phyloP scores from a whole-genome alignment of 2,797 vertebrate species.

The Poecilia velifera region DNA sequence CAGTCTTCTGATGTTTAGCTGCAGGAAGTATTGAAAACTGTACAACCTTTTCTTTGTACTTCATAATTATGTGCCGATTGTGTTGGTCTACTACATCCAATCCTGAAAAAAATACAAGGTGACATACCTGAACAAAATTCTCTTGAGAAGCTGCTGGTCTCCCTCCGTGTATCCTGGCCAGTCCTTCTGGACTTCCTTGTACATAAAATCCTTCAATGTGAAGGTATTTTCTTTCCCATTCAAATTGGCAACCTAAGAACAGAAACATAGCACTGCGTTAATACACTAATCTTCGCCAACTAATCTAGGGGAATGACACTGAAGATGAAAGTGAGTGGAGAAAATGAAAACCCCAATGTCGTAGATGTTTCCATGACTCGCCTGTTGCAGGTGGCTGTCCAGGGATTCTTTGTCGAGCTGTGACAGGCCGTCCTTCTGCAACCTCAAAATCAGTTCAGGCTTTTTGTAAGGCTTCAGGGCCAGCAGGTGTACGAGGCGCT shows the following conservation, averaged over 20 bases:
- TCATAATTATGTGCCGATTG: neutral
- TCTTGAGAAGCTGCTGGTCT: slow-evolving; percentile 94
- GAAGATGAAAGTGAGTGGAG: neutral
- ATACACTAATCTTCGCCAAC: neutral
- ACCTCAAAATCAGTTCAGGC: slow-evolving; percentile 91
- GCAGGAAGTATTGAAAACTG: neutral
- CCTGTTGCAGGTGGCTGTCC: slow-evolving; percentile 95
- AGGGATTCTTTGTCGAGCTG: slow-evolving; percentile 90
- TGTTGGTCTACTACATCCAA: neutral
- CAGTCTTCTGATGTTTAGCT: neutral
- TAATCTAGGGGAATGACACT: neutral
- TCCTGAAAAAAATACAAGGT: neutral
- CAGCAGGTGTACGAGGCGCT: slow-evolving; percentile 93
- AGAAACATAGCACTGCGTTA: neutral
- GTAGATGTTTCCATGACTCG: slow-evolving; percentile 40
- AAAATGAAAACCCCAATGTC: neutral
- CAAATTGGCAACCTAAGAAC: slow-evolving; percentile 89
- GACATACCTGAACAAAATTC: slow-evolving; percentile 89
- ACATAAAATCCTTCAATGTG: slow-evolving; percentile 91
- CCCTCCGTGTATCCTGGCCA: slow-evolving; percentile 98
- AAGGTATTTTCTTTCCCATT: slow-evolving; percentile 92
- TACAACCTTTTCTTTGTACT: neutral
- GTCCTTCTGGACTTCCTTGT: slow-evolving; percentile 94
- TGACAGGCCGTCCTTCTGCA: slow-evolving; percentile 93
- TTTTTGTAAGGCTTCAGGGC: slow-evolving; percentile 97